Base-by-base conservation (phyloP, 2,888 invertebrate species). In the Dicranocentrus wangi region DNA sequence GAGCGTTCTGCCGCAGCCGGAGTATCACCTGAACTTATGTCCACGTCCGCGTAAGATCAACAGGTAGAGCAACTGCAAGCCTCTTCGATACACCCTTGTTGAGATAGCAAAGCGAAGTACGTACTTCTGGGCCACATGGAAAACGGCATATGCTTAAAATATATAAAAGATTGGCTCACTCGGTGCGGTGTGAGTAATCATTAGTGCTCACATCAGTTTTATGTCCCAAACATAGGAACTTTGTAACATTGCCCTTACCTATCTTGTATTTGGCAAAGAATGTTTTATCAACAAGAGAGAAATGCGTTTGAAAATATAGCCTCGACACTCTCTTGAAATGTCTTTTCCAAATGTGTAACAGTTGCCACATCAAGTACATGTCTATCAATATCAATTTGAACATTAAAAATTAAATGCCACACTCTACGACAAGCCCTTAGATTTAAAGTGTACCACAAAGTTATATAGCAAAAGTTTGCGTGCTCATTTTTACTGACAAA, bases 1-100 rank as follows among this genome's bases (percentile, higher is more conserved):
- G 92, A 93, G 0, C 93, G 93, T 87, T 93, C 93, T 0, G 93
- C 93, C 0, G 93, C 93, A 0, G 93, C 93, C 0, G 93, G 93
- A 1, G 86, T 85, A 47, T 86, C 86, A 66, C 58, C 65, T 0
- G 66, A 42, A 19, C 83, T 83, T 8, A n/a, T n/a, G n/a, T n/a
- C n/a, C n/a, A n/a, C n/a, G 84, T 84, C 86, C 86, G 86, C 13
- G 84, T 84, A 0, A 66, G 60, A 70, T 86, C 86, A n/a, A 86
- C 86, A 1, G 82, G 75, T 47, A 75, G 51, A 8, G 1, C 63
- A n/a, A n/a, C 55, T 55, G 32, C 42, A 19, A 27, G 83, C 86
- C 77, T 86, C 86, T 39, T 83, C 75, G 25, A 86, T 85, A 1
- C 83, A 60, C 8, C 73, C 73, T 21, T 84, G 32, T 10, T 84